These are phyloP conservation scores for Myotis davidii DNA, from an alignment of 2,113 vertebrate genomes.

Conservation along the genomic window DNA sequence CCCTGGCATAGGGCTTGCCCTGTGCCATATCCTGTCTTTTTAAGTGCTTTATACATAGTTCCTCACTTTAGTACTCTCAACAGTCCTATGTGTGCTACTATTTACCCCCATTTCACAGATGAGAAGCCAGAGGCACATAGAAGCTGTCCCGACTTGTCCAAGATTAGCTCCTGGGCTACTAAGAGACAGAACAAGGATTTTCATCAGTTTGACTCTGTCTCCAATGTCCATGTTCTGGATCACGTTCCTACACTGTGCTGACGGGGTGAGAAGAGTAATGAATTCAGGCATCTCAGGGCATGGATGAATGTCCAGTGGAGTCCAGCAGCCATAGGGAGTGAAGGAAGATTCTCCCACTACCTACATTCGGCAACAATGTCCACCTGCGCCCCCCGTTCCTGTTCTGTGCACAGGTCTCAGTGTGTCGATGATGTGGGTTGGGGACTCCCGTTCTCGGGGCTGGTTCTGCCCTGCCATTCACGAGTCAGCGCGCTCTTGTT, in stretches of 20 bases:
- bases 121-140: neutral
- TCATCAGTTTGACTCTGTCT: neutral
- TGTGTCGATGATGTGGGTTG: neutral
- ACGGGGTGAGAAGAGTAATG: neutral
- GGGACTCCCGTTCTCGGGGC: neutral
- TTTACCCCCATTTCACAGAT: neutral
- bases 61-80: neutral
- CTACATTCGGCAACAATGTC: neutral
- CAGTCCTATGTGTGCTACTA: accelerated
- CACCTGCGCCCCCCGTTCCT: neutral
- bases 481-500: neutral
- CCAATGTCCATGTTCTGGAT: neutral
- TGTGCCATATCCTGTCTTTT: too few relatives aligned
- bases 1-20: accelerated
- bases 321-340: neutral
- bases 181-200: neutral
- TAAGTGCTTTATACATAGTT: neutral
- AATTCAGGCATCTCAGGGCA: accelerated
- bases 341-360: neutral
- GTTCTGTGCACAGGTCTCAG: neutral
- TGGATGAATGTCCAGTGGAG: accelerated
- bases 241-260: accelerated
- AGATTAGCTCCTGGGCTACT: neutral
- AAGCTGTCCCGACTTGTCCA: neutral
- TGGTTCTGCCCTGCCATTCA: accelerated